Evolutionary conservation across 1,140 invertebrate species (phyloP), one percentile per base, ranked within the genome.

Genomic region (Zaprionus lachaisei): DNA sequence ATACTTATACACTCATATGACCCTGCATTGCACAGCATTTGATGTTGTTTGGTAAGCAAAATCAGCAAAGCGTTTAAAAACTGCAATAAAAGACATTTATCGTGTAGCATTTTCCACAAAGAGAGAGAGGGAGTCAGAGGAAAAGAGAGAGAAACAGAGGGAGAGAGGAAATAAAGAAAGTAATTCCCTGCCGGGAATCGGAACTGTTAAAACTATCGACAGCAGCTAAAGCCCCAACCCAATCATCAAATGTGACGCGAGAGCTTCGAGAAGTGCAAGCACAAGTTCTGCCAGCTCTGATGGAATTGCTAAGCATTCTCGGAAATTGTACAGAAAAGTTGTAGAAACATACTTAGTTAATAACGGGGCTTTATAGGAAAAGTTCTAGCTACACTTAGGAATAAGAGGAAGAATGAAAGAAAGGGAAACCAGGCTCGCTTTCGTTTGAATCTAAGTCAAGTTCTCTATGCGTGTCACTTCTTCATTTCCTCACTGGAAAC

Each of bases 1-100:
- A 47, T 47, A 47, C 41, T 47, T 47, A 65, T 51, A 74, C 57
- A 67, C 47, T 56, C 76, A 64, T 55, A 51, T 66, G 61, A 26
- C 22, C 57, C 28, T 24, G 47, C 60, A 73, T 71, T 65, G 81
- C 81, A 77, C 68, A 71, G 80, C 69, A 86, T 86, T 86, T 82
- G 83, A 86, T 85, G 75, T 74, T 85, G 75, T 74, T 75, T 69
- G 66, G 72, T 74, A 73, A 72, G 79, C 73, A 69, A 87, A 87
- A 87, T 87, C 84, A 87, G 84, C 84, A 87, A 87, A 83, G 84
- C 84, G 84, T 87, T 87, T 89, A 87, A 89, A 87, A 87, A 87
- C 78, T 81, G 84, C 84, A 87, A 87, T 87, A 87, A 87, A 87
- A 76, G 41, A 82, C 81, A 87, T 89, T 87, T 89, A 87, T 84